These are phyloP conservation scores for Stenchaetothrips biformis DNA, from an alignment of 2,888 invertebrate species.

Conservation along the genomic window DNA sequence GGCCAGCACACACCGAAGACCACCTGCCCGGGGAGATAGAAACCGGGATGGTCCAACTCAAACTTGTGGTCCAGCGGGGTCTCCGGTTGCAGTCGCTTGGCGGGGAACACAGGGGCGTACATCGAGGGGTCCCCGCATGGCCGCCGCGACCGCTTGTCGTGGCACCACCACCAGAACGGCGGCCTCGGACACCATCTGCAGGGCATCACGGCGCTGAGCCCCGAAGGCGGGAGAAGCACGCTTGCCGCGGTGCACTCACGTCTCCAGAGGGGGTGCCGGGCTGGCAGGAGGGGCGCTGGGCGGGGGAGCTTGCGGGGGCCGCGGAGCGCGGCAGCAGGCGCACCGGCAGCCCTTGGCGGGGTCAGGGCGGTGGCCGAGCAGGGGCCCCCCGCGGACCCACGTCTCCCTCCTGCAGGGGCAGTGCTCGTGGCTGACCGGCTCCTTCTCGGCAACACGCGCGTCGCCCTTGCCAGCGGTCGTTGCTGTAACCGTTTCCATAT, in stretches of 20 bases:
- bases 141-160: background rate
- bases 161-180: conserved; percentile 16
- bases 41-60: background rate
- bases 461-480: background rate
- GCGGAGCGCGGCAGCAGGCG: background rate
- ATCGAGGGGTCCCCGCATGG: background rate
- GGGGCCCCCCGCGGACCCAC: conserved; percentile 1
- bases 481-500: background rate
- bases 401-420: background rate
- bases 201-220: background rate
- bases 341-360: background rate
- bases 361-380: background rate
- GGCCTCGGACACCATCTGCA: background rate
- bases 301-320: background rate
- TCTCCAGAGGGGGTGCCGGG: background rate
- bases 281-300: background rate
- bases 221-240: background rate
- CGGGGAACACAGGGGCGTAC: background rate
- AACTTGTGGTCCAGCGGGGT: background rate
- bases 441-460: background rate
- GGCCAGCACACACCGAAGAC: background rate
- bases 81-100: background rate
- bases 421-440: background rate
- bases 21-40: background rate
- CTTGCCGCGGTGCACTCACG: background rate